phyloP scores from a whole-genome alignment of 1,140 invertebrate species.

The Drosophila truncata region DNA sequence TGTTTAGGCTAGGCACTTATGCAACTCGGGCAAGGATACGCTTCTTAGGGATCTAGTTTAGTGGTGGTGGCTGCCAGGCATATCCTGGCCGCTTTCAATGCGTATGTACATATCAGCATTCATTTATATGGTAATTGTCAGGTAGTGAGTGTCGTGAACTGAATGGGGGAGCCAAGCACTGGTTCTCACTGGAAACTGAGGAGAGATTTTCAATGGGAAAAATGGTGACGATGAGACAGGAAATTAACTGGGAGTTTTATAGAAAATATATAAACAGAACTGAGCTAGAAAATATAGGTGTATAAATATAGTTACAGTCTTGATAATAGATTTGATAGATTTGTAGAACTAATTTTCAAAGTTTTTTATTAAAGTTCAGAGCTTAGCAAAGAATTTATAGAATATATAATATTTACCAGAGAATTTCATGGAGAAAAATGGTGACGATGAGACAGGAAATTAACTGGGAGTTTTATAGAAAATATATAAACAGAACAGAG shows the following conservation, averaged over 20 bases:
- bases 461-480: too few relatives aligned
- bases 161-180: neutral
- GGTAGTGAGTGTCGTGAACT: slow-evolving; percentile 4
- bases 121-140: slow-evolving; percentile 23
- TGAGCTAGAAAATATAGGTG: neutral
- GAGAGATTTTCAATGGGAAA: neutral
- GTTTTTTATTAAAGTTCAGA: too few relatives aligned
- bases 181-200: neutral
- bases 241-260: neutral
- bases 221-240: neutral
- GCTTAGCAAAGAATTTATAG: too few relatives aligned
- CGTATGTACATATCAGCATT: neutral
- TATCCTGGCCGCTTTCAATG: neutral
- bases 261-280: neutral
- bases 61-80: slow-evolving; percentile 5
- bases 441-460: too few relatives aligned
- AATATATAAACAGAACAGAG: too few relatives aligned
- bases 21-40: slow-evolving; percentile 56
- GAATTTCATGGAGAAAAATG: too few relatives aligned
- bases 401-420: too few relatives aligned
- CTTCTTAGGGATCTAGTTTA: slow-evolving; percentile 2
- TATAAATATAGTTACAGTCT: neutral
- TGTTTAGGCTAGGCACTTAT: slow-evolving; percentile 76
- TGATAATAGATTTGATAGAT: too few relatives aligned
- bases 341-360: too few relatives aligned